These are phyloP conservation scores for Cabera pusaria DNA, from an alignment of 2,888 invertebrate species.

Conservation along the genomic window DNA sequence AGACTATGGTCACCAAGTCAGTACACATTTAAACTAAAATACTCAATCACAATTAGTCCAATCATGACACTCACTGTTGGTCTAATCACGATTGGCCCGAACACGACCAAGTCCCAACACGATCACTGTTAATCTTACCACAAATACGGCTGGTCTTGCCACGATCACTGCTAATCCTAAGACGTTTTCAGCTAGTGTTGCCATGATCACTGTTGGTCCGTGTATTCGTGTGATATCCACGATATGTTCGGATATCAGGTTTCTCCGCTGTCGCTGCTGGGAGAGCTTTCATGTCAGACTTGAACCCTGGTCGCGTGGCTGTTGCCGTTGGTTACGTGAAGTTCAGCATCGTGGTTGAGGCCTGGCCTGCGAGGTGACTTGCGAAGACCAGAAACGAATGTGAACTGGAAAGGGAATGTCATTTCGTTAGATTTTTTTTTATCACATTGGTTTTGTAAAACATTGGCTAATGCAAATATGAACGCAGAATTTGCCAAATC, in stretches of 20 bases:
- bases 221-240: constrained; percentile 71
- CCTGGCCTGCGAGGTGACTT: constrained; percentile 56
- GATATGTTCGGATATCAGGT: constrained; percentile 61
- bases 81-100: too few relatives aligned
- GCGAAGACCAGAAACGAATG: constrained; percentile 69
- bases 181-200: background rate
- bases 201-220: background rate
- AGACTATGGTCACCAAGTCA: too few relatives aligned
- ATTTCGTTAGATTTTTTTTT: too few relatives aligned
- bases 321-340: constrained; percentile 71
- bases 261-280: constrained; percentile 50
- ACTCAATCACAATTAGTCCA: too few relatives aligned
- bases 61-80: too few relatives aligned
- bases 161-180: constrained; percentile 4
- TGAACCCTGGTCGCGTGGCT: constrained; percentile 58
- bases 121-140: too few relatives aligned
- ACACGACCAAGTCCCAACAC: too few relatives aligned
- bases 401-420: constrained; percentile 57
- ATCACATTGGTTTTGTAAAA: too few relatives aligned
- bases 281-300: constrained; percentile 65
- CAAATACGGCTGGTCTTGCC: background rate
- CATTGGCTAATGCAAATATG: too few relatives aligned
- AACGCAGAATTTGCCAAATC: too few relatives aligned
- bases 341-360: constrained; percentile 59
- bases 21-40: too few relatives aligned